Base-by-base conservation (phyloP, 2,113 vertebrate genomes). In the Hystrix cristata region DNA sequence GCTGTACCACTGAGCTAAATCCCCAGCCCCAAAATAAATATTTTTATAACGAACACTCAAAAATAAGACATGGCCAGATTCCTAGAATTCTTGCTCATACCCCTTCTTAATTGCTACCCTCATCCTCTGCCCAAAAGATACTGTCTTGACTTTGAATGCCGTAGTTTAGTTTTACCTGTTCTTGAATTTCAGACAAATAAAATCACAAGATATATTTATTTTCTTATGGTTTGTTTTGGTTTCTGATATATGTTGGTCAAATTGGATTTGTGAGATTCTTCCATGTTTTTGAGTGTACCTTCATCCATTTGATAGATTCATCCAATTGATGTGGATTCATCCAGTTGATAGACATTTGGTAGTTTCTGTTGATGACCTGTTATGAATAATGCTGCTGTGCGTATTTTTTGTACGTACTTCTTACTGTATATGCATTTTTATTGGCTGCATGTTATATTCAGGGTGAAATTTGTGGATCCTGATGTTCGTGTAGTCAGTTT, bases 171-270 rank as follows among this genome's bases (percentile, higher is more conserved):
- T 86, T 92, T 43, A 65, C 5, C 34, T 79, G 82, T 87, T 80
- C 69, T 55, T 96, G 69, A 84, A 72, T 27, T 79, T 95, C 48
- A 13, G 55, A n/a, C 34, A 72, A 85, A 43, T 64, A 76, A 46
- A 90, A 91, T 90, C 51, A 53, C 31, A 72, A 60, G 53, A n/a
- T 85, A 11, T 21, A 12, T 84, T 60, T 91, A 34, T 76, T 82
- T 59, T 51, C 27, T 95, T 53, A 31, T 29, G 31, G 3, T 92
- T 82, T 59, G 25, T n/a, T 83, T 65, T 76, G n/a, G 21, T 80
- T 80, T 96, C 38, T 92, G 23, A 12, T 55, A 82, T 94, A 62
- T 57, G 71, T 80, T 90, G 27, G 25, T 86, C 31, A 92, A 5
- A 43, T 55, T 87, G 84, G 46, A 90, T 81, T 86, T 51, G 15